A percentile compares a stretch with the other conserved stretches of the same genome.
phyloP scores from a whole-genome alignment of 2,888 invertebrate genomes.

The Mythimna pallens region DNA sequence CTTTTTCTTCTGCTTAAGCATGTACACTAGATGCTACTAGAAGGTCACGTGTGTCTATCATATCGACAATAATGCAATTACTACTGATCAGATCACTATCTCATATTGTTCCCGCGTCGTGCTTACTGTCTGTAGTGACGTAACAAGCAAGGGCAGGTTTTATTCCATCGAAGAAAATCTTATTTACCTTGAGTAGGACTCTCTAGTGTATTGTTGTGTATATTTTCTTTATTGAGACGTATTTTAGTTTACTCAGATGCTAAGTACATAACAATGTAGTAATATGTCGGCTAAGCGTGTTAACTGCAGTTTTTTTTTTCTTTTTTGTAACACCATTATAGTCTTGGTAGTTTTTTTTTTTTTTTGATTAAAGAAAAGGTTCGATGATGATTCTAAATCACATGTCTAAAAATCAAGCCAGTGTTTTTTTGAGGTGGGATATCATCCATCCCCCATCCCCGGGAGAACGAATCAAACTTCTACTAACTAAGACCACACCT shows the following conservation, averaged over 20 bases:
- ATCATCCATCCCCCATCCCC: too few relatives aligned
- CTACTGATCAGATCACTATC: slow-evolving; percentile 19
- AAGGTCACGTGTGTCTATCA: background rate
- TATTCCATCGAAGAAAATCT: slow-evolving; percentile 3
- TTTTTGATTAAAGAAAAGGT: background rate
- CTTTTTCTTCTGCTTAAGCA: too few relatives aligned
- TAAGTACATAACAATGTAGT: background rate
- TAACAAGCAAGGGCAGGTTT: slow-evolving; percentile 13
- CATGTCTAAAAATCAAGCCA: too few relatives aligned
- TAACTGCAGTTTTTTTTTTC: background rate
- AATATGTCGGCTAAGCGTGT: background rate
- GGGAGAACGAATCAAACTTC: too few relatives aligned
- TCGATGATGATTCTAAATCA: background rate
- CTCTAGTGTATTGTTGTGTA: slow-evolving; percentile 24
- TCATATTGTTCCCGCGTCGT: slow-evolving; percentile 5
- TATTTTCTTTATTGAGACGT: slow-evolving; percentile 23
- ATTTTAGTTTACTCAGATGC: background rate
- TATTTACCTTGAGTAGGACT: slow-evolving; percentile 22
- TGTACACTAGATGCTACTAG: too few relatives aligned
- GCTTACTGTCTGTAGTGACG: slow-evolving; percentile 9
- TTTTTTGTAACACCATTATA: background rate
- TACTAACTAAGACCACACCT: too few relatives aligned
- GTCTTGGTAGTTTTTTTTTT: background rate
- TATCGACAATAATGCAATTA: background rate
- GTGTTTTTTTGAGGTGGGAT: too few relatives aligned